A percentile compares a stretch with the other conserved stretches of the same genome.
Evolutionary conservation across 35 echinoderm and acorn worm genomes (phyloP).

Genomic region (Lytechinus variegatus): DNA sequence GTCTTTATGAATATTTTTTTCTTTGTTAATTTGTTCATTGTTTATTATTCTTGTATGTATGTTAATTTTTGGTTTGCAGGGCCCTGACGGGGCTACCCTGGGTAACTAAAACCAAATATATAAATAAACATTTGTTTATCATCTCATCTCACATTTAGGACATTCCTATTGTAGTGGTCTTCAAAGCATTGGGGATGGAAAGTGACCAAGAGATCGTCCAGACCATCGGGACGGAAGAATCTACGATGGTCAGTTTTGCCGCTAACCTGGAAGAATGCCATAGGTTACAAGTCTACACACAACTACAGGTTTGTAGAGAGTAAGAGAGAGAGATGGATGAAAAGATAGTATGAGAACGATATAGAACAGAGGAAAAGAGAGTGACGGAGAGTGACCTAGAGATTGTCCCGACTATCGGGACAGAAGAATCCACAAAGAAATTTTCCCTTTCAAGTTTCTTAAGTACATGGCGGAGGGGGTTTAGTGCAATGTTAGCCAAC

Average conservation of each 20-base stretch:
- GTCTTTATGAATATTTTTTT: background rate
- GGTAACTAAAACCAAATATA: too few species aligned
- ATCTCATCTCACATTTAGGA: constrained; percentile 73
- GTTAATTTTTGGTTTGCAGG: too few species aligned
- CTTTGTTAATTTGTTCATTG: too few species aligned
- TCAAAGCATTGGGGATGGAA: constrained; percentile 97
- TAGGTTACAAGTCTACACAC: constrained; percentile 90
- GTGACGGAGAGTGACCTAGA: background rate
- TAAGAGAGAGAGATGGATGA: background rate
- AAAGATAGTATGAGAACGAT: background rate
- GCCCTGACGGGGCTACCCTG: too few species aligned
- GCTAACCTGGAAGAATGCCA: constrained; percentile 96
- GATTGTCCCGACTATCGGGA: too few species aligned
- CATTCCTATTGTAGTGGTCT: constrained; percentile 88
- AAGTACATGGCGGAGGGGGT: too few species aligned
- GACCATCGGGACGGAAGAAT: constrained; percentile 93
- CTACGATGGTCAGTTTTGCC: constrained; percentile 77
- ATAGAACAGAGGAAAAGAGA: background rate
- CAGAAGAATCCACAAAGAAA: too few species aligned
- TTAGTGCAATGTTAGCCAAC: too few species aligned
- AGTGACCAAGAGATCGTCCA: constrained; percentile 98
- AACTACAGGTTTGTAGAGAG: constrained; percentile 71
- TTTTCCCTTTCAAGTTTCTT: too few species aligned
- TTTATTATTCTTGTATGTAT: too few species aligned
- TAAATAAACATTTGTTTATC: too few species aligned